phyloP scores from a whole-genome alignment of 2,888 invertebrate genomes.

The Acronicta psi region DNA sequence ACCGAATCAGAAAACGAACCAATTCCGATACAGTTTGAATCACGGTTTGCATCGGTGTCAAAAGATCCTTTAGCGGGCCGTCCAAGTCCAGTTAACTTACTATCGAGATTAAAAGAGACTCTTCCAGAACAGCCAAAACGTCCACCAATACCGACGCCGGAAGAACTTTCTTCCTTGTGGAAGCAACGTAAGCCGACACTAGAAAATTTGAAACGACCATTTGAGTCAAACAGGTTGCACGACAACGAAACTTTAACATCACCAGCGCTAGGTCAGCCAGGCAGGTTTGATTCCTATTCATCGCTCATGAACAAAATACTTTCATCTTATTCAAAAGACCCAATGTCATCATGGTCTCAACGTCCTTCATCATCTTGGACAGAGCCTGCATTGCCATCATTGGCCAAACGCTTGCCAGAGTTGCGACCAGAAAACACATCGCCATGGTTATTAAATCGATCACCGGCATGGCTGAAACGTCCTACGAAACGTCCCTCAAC shows the following conservation, averaged over 20 bases:
- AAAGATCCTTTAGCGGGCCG: neutral
- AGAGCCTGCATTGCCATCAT: neutral
- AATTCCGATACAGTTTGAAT: constrained; percentile 8
- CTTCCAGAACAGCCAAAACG: neutral
- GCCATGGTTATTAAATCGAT: constrained; percentile 3
- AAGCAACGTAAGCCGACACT: neutral
- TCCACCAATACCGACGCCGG: neutral
- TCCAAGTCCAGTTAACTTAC: neutral
- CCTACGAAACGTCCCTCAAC: constrained; percentile 7
- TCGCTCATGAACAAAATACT: neutral
- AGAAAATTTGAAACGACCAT: neutral
- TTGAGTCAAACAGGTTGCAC: too few relatives aligned
- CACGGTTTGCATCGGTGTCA: constrained; percentile 8
- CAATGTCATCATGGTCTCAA: constrained; percentile 4
- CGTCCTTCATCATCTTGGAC: neutral
- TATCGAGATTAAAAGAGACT: constrained; percentile 1
- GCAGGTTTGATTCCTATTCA: neutral
- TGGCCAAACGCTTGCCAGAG: neutral
- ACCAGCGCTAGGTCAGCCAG: too few relatives aligned
- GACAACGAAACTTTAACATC: too few relatives aligned
- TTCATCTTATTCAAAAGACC: too few relatives aligned
- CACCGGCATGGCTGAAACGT: constrained; percentile 16
- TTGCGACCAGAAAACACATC: neutral
- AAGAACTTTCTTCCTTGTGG: neutral
- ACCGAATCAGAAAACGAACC: neutral